Base-by-base conservation (phyloP, 2,888 invertebrate genomes). In the Argyresthia goedartella region DNA sequence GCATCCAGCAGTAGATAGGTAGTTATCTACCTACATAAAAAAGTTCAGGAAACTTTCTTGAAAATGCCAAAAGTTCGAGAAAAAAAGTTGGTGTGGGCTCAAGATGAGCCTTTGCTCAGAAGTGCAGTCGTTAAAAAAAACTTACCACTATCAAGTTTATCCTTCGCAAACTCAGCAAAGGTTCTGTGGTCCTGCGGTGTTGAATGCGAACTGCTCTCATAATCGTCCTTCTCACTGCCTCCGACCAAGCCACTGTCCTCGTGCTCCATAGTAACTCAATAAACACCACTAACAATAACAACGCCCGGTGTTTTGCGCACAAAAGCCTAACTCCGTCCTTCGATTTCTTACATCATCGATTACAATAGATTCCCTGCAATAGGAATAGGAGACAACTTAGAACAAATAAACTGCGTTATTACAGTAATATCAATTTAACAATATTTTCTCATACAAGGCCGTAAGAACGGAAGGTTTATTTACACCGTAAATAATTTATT, bases 331-430 rank as follows among this genome's bases (percentile, higher is more conserved):
- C 34, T 15, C 14, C 67, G 71, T 68, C 74, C 75, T 78, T 78
- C 73, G 70, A 59, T 73, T 70, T 76, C 85, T 86, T 86, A 86
- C 86, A 86, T 86, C 86, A 86, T 82, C 86, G 73, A 73, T 71
- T 61, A 75, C 65, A 76, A 74, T 76, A 80, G 63, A 60, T 25
- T 4, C 25, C 25, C 55, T 56, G n/a, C 35, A 54, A 52, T 41
- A 46, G 33, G 34, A 14, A 11, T 48, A 39, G 11, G 13, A 41
- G 33, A 25, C 7, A 8, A 8, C 8, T 13, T 11, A 13, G 10
- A 15, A 9, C 7, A 42, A 25, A 41, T 8, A 14, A 49, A 16
- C 7, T 25, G n/a, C 16, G 11, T 25, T 13, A 11, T 35, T 16
- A 25, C 9, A 10, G 13, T 15, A 9, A 10, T 42, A 9, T 33